A percentile compares a stretch with the other conserved stretches of the same genome.
phyloP scores from a whole-genome alignment of 2,113 vertebrate species.

The Oriolus oriolus region DNA sequence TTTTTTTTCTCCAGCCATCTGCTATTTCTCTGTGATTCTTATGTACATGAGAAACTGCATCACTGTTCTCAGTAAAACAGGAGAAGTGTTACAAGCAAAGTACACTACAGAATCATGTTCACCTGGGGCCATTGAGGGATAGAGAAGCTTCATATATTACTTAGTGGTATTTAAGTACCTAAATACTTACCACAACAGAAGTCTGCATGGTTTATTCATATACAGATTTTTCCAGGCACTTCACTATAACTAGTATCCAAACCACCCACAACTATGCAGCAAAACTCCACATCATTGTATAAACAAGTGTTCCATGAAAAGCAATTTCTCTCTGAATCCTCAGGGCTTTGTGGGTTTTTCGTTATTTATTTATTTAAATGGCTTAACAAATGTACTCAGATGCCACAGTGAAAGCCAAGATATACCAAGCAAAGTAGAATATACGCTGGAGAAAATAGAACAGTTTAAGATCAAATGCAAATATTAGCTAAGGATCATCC shows the following conservation, averaged over 20 bases:
- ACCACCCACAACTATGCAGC: constrained; percentile 5
- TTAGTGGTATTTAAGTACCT: neutral
- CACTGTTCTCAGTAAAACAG: neutral
- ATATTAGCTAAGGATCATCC: neutral
- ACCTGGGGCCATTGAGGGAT: neutral
- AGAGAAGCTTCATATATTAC: neutral
- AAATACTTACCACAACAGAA: constrained; percentile 4
- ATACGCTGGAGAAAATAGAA: neutral
- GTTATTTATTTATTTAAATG: constrained; percentile 45
- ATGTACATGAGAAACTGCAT: neutral
- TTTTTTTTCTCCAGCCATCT: neutral
- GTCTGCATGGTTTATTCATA: neutral
- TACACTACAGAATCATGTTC: neutral
- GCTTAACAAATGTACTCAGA: constrained; percentile 3
- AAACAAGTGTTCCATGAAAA: constrained; percentile 15
- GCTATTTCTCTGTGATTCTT: neutral
- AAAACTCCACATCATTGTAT: constrained; percentile 8
- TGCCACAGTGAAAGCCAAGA: neutral
- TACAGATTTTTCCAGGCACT: neutral
- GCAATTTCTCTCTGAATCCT: constrained; percentile 4
- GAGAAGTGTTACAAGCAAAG: neutral
- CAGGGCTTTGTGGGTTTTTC: neutral
- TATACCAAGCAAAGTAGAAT: neutral
- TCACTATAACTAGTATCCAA: neutral
- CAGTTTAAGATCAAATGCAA: neutral